Conservation (phyloP, 2,888 invertebrate species). For the Acanthosepion pharaonis region DNA sequence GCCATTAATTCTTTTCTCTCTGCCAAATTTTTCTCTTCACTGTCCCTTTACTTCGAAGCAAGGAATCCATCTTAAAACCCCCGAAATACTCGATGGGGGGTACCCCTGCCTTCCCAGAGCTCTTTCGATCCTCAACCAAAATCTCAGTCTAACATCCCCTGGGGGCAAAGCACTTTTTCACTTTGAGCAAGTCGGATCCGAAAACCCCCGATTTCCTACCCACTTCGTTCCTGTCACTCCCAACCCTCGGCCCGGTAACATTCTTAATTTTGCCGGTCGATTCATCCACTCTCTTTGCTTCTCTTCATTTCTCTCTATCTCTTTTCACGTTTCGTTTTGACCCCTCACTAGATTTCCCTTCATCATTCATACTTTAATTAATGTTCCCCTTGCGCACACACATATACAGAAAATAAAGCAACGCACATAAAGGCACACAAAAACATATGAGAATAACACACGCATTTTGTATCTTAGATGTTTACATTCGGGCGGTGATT, state of each 20-base stretch:
- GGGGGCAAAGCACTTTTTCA: conserved; percentile 33
- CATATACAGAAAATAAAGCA: neutral
- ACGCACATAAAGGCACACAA: neutral
- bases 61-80: neutral
- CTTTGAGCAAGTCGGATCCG: conserved; percentile 22
- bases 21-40: no score
- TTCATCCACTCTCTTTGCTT: neutral
- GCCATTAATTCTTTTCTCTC: no score
- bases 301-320: neutral
- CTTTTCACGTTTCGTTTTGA: no score
- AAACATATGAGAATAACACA: neutral
- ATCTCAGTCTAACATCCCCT: conserved; percentile 33
- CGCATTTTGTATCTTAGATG: no score
- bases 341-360: neutral
- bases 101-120: neutral
- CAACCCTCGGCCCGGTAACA: neutral
- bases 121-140: neutral
- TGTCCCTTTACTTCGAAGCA: neutral
- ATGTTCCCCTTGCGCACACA: neutral
- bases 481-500: no score
- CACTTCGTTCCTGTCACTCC: neutral
- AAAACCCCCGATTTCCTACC: neutral
- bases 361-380: neutral
- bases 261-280: neutral
- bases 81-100: neutral